Base-by-base conservation (phyloP, 2,888 invertebrate species). In the Alloplasta piceator region DNA sequence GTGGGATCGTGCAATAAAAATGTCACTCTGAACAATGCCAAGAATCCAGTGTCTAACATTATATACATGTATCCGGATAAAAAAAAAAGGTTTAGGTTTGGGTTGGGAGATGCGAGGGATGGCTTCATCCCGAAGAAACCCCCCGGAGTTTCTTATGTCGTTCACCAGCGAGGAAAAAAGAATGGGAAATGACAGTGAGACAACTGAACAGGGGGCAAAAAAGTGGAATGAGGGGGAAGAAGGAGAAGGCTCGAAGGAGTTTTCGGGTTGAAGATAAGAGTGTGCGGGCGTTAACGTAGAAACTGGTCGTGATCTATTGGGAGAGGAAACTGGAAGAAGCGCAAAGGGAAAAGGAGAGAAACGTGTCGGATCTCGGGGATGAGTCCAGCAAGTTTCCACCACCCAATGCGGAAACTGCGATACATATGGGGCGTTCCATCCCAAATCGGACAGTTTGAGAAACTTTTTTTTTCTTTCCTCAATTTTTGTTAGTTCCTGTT, bases 311-410 rank as follows among this genome's bases (percentile, higher is more conserved):
- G 76, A 78, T 80, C 74, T 75, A 82, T 60, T 2, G 26, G 77
- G 68, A 76, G 72, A 80, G 73, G 68, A 71, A 76, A 58, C 63
- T n/a, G n/a, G n/a, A n/a, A n/a, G n/a, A n/a, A n/a, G n/a, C n/a
- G n/a, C n/a, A n/a, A 2, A 68, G 36, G 67, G 14, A 56, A 56
- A 56, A 43, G 68, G 60, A 61, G 39, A 38, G 68, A 64, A 70
- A 67, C 72, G 76, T 66, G 78, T 52, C 66, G 9, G 72, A 43
- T 52, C 16, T 4, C 14, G 64, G 46, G 12, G 50, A 73, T 56
- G 73, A 63, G 60, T 10, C 16, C 41, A 38, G 63, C n/a, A 52
- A 10, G 50, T n/a, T 26, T 67, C 50, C 16, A 58, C 73, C 66
- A 66, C 70, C 76, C 64, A 50, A 16, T 70, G 38, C 68, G 80